Evolutionary conservation across 2,888 invertebrate species (phyloP).

Genomic region (Digitonthophagus gazella): DNA sequence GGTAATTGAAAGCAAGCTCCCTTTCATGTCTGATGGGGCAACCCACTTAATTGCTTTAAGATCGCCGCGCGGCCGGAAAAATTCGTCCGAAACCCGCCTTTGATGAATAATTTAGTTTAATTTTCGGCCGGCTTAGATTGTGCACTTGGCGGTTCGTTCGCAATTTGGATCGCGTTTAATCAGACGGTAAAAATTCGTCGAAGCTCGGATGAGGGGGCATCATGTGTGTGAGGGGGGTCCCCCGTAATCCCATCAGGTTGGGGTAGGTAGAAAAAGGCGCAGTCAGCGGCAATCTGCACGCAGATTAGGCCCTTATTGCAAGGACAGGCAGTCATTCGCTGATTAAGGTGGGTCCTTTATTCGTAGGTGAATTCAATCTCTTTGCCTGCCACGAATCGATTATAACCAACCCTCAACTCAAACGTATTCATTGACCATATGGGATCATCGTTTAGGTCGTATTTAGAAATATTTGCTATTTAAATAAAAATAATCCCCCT

Average conservation of each 20-base stretch:
- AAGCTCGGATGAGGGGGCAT: not conserved
- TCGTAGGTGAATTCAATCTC: not conserved
- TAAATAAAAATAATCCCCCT: too few relatives aligned
- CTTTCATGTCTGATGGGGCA: slow-evolving; percentile 37
- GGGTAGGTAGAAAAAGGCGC: not conserved
- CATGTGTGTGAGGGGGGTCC: not conserved
- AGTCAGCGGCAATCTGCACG: not conserved
- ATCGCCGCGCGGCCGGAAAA: slow-evolving; percentile 33
- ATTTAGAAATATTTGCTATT: slow-evolving; percentile 19
- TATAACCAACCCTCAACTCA: too few relatives aligned
- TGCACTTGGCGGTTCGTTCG: not conserved
- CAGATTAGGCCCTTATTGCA: not conserved
- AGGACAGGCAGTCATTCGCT: not conserved
- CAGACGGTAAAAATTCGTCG: not conserved
- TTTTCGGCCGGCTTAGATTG: slow-evolving; percentile 14
- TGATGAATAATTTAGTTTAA: slow-evolving; percentile 38
- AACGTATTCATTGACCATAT: not conserved
- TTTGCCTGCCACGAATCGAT: not conserved
- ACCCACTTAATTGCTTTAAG: slow-evolving; percentile 37
- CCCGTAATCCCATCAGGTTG: not conserved
- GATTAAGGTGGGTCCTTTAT: not conserved
- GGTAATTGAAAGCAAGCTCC: slow-evolving; percentile 40
- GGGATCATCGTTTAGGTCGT: not conserved
- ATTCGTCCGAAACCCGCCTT: slow-evolving; percentile 34
- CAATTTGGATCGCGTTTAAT: not conserved